Evolutionary conservation across 2,888 invertebrate species (phyloP).

Genomic region (Dryobota labecula): DNA sequence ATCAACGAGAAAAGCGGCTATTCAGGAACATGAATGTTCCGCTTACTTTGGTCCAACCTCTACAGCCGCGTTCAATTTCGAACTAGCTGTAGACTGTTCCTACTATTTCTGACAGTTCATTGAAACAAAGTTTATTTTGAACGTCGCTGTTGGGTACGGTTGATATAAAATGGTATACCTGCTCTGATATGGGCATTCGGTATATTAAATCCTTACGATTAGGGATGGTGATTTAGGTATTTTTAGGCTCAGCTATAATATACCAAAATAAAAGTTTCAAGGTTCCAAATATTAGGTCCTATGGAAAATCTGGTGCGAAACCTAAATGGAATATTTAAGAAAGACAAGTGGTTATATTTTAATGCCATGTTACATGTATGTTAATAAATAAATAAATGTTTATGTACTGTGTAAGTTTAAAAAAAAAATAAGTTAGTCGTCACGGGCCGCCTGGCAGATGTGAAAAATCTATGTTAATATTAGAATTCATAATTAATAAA

Average conservation of each 20-base stretch:
- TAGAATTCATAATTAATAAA: too few relatives aligned
- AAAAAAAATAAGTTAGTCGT: too few relatives aligned
- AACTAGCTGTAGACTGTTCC: neutral
- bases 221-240: too few relatives aligned
- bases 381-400: too few relatives aligned
- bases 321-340: neutral
- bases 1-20: too few relatives aligned
- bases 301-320: neutral
- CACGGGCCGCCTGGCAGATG: too few relatives aligned
- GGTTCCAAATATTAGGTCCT: neutral
- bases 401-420: too few relatives aligned
- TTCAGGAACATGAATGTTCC: neutral
- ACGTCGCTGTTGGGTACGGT: neutral
- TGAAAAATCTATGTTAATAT: too few relatives aligned
- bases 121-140: conserved; percentile 1
- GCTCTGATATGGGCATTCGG: too few relatives aligned
- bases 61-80: neutral
- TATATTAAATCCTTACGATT: neutral
- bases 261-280: neutral
- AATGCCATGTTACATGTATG: too few relatives aligned
- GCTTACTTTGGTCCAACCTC: neutral
- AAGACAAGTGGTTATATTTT: too few relatives aligned
- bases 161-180: neutral
- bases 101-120: conserved; percentile 1
- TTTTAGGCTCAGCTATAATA: neutral